Percentiles rank a stretch among this genome's conserved stretches.
These are phyloP conservation scores for Eolophus roseicapilla DNA, from an alignment of 2,113 vertebrate species.

Conservation along the genomic window DNA sequence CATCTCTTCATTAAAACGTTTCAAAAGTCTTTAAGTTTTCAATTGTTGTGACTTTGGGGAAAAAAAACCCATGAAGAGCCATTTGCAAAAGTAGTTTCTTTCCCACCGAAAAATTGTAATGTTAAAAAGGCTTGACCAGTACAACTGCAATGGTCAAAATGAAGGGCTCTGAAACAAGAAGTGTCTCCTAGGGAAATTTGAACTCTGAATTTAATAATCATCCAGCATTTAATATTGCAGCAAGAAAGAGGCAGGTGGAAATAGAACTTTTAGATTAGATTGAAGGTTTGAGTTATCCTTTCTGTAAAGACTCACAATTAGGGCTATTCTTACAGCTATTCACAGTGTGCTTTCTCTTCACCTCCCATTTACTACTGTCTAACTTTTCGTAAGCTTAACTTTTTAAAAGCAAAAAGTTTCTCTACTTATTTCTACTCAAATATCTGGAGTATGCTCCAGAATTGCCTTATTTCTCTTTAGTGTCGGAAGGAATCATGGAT, in stretches of 20 bases:
- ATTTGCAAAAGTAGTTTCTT: background rate
- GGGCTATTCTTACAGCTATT: background rate
- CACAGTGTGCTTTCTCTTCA: background rate
- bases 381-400: background rate
- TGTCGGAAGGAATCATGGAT: background rate
- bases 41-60: background rate
- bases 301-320: background rate
- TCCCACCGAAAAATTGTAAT: background rate
- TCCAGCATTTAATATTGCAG: background rate
- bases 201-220: background rate
- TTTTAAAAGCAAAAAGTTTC: background rate
- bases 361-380: background rate
- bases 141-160: background rate
- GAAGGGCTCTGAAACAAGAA: background rate
- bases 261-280: background rate
- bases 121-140: background rate
- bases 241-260: background rate
- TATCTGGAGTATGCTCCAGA: background rate
- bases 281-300: slow-evolving; percentile 5
- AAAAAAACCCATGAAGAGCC: background rate
- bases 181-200: background rate
- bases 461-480: background rate
- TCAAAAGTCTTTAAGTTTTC: background rate
- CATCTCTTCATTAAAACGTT: background rate
- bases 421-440: background rate